Percentiles rank a stretch among this genome's conserved stretches.
Evolutionary conservation across 2,888 invertebrate genomes (phyloP).

Genomic region (Hedychridium roseum): DNA sequence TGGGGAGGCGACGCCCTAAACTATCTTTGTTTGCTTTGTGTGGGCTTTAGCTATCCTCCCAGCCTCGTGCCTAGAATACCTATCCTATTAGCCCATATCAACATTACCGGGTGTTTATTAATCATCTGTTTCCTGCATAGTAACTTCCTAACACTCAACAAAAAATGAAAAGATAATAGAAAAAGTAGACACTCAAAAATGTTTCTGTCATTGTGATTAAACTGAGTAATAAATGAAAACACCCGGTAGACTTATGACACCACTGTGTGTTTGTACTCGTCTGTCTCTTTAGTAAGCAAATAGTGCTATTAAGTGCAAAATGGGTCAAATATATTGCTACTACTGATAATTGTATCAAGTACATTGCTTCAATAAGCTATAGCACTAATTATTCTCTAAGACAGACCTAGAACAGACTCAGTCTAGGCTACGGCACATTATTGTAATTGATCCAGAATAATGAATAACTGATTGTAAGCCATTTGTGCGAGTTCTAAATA

Average conservation of each 20-base stretch:
- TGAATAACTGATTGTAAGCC: constrained; percentile 44
- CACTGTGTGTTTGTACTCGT: constrained; percentile 63
- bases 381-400: constrained; percentile 45
- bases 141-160: constrained; percentile 34
- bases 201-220: no score
- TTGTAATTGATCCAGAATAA: constrained; percentile 60
- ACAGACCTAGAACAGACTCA: constrained; percentile 64
- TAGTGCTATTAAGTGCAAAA: constrained; percentile 30
- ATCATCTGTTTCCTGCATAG: constrained; percentile 30
- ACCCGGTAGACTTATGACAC: constrained; percentile 62
- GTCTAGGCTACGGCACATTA: constrained; percentile 59
- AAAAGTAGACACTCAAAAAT: constrained; percentile 24
- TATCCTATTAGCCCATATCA: constrained; percentile 58
- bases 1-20: constrained; percentile 46
- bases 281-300: constrained; percentile 51
- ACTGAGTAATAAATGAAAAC: constrained; percentile 48
- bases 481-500: constrained; percentile 38
- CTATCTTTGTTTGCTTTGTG: constrained; percentile 57
- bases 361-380: no score
- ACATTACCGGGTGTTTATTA: constrained; percentile 62
- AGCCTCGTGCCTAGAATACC: constrained; percentile 58
- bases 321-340: constrained; percentile 25
- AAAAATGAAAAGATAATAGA: constrained; percentile 30
- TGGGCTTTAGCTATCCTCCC: constrained; percentile 62
- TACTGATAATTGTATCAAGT: constrained; percentile 20